Percentiles rank a stretch among this genome's conserved stretches.
phyloP scores from a whole-genome alignment of 1,140 invertebrate genomes.

The Armadillidium nasatum region DNA sequence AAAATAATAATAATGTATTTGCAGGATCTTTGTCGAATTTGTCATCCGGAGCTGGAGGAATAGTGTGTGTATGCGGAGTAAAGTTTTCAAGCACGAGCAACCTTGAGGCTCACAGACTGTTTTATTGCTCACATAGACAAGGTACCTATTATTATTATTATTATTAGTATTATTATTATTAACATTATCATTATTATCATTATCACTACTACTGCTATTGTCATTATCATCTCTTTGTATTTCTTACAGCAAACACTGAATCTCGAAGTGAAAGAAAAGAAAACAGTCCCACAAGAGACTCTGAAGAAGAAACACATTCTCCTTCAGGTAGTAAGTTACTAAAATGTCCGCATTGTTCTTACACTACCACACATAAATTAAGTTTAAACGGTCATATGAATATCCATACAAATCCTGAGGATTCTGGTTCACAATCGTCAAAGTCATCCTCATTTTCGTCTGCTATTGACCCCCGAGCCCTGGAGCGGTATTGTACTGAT shows the following conservation, averaged over 20 bases:
- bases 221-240: too few species aligned
- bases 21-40: not conserved
- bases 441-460: conserved; percentile 45
- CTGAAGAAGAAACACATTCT: conserved; percentile 39
- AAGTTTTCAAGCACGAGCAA: conserved; percentile 85
- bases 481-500: conserved; percentile 80
- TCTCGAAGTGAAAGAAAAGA: conserved; percentile 29
- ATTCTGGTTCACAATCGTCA: conserved; percentile 48
- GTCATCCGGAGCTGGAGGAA: conserved; percentile 30
- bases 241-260: conserved; percentile 23
- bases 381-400: conserved; percentile 89
- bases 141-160: not conserved
- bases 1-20: not conserved
- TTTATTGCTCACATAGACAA: conserved; percentile 79
- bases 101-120: conserved; percentile 85
- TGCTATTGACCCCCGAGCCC: conserved; percentile 45
- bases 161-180: too few species aligned
- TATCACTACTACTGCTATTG: too few species aligned
- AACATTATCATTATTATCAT: too few species aligned
- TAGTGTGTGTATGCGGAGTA: conserved; percentile 68
- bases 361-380: conserved; percentile 87
- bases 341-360: conserved; percentile 82
- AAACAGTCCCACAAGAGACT: conserved; percentile 9
- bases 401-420: conserved; percentile 73
- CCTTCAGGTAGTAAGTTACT: conserved; percentile 55